These are phyloP conservation scores for Nephila pilipes DNA, from an alignment of 1,140 invertebrate genomes.

Conservation along the genomic window DNA sequence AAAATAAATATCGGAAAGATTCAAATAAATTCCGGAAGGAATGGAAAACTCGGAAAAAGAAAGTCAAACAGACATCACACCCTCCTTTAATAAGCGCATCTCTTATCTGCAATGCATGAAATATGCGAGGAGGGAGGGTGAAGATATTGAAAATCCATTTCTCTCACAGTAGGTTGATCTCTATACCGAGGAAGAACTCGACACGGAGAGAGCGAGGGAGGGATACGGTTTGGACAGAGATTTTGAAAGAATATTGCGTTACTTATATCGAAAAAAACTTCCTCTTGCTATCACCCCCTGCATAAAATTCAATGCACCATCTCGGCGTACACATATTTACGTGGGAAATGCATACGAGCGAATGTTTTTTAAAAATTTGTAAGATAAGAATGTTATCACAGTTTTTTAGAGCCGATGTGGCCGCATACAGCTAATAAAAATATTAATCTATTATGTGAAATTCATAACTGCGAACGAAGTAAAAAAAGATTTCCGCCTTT, in stretches of 20 bases:
- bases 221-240: neutral
- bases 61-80: neutral
- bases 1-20: slow-evolving; percentile 10
- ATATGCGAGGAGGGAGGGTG: neutral
- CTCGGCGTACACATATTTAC: neutral
- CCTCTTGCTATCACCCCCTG: too few species aligned
- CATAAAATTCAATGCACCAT: neutral
- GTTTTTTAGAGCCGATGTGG: too few species aligned
- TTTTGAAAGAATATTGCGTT: neutral
- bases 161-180: neutral
- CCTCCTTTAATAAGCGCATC: slow-evolving; percentile 27
- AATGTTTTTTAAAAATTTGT: too few species aligned
- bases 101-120: slow-evolving; percentile 44
- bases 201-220: neutral
- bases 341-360: too few species aligned
- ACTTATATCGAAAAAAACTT: too few species aligned
- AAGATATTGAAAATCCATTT: slow-evolving; percentile 56
- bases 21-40: neutral
- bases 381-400: too few species aligned
- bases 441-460: too few species aligned
- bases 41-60: neutral
- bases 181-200: neutral
- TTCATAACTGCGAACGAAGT: too few species aligned
- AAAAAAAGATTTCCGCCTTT: too few species aligned
- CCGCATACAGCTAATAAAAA: too few species aligned